These are phyloP conservation scores for Hylia prasina DNA, from an alignment of 2,113 vertebrate species.

Conservation along the genomic window DNA sequence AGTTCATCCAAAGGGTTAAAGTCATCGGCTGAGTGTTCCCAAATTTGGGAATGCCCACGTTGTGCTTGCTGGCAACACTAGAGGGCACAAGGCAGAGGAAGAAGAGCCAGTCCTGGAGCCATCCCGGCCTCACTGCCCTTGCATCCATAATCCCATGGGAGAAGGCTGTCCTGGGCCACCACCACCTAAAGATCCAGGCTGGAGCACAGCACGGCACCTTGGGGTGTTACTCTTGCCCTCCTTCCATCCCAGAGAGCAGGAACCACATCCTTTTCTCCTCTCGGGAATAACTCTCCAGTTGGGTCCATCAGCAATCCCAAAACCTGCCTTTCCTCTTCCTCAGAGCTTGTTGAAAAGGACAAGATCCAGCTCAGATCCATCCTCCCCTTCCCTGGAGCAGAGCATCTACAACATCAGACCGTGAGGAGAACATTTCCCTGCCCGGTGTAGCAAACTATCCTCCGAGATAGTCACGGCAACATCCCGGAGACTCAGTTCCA, in stretches of 20 bases:
- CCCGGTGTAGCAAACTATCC: neutral
- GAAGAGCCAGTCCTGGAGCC: neutral
- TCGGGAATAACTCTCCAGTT: neutral
- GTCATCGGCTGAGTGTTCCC: neutral
- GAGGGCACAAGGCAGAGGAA: slow-evolving; percentile 9
- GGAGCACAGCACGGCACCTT: neutral
- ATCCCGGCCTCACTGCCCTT: neutral
- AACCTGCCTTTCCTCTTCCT: neutral
- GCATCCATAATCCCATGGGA: neutral
- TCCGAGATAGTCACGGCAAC: neutral
- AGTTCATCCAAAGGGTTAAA: neutral
- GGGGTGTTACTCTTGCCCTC: accelerated
- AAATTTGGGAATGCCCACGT: neutral
- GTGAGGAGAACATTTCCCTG: neutral
- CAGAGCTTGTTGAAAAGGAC: neutral
- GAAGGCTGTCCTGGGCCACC: neutral
- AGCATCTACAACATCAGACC: neutral
- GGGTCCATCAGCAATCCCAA: neutral
- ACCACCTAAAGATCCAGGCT: neutral
- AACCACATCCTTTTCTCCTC: neutral
- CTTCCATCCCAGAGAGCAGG: neutral
- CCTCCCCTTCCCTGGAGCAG: neutral
- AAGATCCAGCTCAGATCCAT: neutral
- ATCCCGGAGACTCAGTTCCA: neutral
- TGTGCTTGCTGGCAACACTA: neutral